phyloP scores from a whole-genome alignment of 2,797 vertebrate species.

The Tangara arthus region DNA sequence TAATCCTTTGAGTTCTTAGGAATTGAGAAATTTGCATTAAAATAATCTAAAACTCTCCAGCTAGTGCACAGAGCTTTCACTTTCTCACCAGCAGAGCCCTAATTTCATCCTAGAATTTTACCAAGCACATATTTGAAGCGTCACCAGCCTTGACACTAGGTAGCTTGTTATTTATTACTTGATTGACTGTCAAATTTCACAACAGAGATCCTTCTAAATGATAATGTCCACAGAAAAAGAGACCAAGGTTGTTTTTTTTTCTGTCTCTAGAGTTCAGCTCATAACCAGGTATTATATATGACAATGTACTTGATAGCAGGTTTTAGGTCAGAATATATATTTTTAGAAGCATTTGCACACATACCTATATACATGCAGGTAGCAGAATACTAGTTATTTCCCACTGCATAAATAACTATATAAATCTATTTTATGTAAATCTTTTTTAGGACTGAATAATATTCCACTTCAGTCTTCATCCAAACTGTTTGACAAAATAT shows the following conservation, averaged over 20 bases:
- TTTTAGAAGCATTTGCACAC: background rate
- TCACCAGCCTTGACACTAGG: background rate
- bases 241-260: background rate
- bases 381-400: background rate
- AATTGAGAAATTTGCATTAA: background rate
- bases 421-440: background rate
- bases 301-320: background rate
- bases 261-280: background rate
- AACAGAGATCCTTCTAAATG: background rate
- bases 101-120: background rate
- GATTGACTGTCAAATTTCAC: slow-evolving; percentile 21
- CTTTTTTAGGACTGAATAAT: background rate
- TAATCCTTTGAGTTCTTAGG: background rate
- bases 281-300: background rate
- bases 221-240: background rate
- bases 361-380: background rate
- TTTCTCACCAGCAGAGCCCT: background rate
- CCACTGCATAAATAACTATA: background rate
- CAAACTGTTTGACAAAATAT: background rate
- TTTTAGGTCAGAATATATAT: background rate
- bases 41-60: background rate
- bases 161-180: background rate
- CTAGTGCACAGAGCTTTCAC: background rate
- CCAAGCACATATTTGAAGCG: background rate
- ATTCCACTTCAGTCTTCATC: background rate